Evolutionary conservation across 2,113 vertebrate genomes (phyloP).

Genomic region (Talpa occidentalis): DNA sequence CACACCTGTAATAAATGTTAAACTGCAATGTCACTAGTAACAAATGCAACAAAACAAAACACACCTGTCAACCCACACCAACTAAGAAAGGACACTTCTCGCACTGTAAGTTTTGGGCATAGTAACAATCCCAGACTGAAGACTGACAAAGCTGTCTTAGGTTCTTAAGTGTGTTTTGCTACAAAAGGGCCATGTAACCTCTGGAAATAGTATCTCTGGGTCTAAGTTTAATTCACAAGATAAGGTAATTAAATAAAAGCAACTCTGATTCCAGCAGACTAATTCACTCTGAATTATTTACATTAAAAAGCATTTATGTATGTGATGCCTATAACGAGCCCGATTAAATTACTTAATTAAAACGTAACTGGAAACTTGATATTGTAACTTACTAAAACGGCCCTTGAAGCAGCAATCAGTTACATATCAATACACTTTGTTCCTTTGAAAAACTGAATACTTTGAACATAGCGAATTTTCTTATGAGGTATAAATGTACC

Average conservation of each 20-base stretch:
- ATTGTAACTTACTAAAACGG: slow-evolving; percentile 49
- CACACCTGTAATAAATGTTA: no score
- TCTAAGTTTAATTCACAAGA: slow-evolving; percentile 43
- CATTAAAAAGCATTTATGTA: slow-evolving; percentile 55
- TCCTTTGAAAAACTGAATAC: slow-evolving; percentile 12
- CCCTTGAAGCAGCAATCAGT: not conserved
- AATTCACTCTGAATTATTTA: slow-evolving; percentile 29
- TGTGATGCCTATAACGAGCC: not conserved
- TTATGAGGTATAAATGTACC: not conserved
- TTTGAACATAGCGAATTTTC: slow-evolving; percentile 3
- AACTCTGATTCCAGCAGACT: slow-evolving; percentile 37
- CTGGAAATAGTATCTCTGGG: not conserved
- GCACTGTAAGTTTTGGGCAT: not conserved
- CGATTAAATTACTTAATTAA: slow-evolving; percentile 42
- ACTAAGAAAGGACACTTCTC: slow-evolving; percentile 14
- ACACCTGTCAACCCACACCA: not conserved
- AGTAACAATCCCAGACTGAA: not conserved
- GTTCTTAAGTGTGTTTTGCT: not conserved
- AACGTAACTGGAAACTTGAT: slow-evolving; percentile 58
- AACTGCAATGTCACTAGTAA: no score
- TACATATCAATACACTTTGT: not conserved
- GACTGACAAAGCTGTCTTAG: not conserved
- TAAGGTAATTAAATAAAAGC: slow-evolving; percentile 18
- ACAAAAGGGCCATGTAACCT: not conserved
- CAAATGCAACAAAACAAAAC: no score